Evolutionary conservation across 2,888 invertebrate genomes (phyloP).

Genomic region (Stenotaenia linearis): DNA sequence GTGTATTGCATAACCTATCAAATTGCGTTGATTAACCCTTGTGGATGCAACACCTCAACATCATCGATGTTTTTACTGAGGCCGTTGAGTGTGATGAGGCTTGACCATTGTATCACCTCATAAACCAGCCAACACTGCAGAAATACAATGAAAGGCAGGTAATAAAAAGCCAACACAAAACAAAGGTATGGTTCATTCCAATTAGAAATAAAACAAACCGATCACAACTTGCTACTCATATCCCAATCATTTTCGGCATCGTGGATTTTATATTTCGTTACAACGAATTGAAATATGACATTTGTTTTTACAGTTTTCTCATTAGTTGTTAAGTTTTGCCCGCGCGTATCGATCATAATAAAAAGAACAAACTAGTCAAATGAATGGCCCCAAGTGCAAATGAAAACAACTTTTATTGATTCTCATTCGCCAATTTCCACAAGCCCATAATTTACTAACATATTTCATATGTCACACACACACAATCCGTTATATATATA

Average conservation of each 20-base stretch:
- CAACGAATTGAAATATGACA: too few species aligned
- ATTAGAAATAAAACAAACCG: not conserved
- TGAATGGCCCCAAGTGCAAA: not conserved
- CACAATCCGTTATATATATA: not conserved
- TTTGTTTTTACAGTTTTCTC: not conserved
- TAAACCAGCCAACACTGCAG: not conserved
- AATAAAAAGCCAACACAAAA: not conserved
- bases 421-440: not conserved
- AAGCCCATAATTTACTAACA: not conserved
- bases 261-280: too few species aligned
- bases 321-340: not conserved
- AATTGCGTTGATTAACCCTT: not conserved
- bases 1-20: not conserved
- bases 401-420: not conserved
- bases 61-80: not conserved
- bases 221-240: not conserved
- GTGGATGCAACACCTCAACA: not conserved
- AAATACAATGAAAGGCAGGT: not conserved
- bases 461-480: not conserved
- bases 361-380: not conserved
- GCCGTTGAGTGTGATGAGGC: not conserved
- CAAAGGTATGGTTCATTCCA: not conserved
- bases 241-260: too few species aligned
- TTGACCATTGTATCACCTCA: not conserved
- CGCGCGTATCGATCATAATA: not conserved